Evolutionary conservation across 2,797 vertebrate genomes (phyloP), one percentile per base, ranked within the genome.

Genomic region (Siniperca scherzeri): DNA sequence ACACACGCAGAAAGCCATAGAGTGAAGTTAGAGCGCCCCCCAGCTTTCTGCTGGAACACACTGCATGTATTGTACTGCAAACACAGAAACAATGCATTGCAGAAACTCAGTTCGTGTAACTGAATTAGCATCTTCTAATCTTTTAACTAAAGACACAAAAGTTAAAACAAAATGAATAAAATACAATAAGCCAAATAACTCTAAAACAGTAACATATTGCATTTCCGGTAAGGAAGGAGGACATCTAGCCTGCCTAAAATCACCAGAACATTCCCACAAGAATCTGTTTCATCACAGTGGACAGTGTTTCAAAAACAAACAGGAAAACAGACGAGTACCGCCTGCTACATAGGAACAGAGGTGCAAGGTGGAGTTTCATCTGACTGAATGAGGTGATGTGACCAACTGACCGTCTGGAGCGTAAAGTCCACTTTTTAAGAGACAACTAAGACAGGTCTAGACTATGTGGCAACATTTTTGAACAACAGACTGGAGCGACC

Each of bases 1-100:
- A 64, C 62, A 76, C 0, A 77, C 64, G 62, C 7, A 79, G 1
- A 80, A 52, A 81, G 66, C 25, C 53, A 53, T 4, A 86, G 75
- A 86, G 82, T 94, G 94, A 92, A 91, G 90, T 94, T 87, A 93
- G 91, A 95, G 94, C 93, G 86, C 93, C 95, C 93, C 92, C 94
- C 87, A 92, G 92, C 94, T 89, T 90, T 87, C 77, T 78, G 44
- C 16, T 38, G 21, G 42, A 81, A 83, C 57, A 82, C 50, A 90
- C 59, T 82, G 65, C 87, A 80, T 81, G 22, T 27, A 67, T 50
- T 79, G 40, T 70, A 70, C 48, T 70, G 74, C n/a, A 76, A 66
- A 81, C 8, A 16, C 8, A 74, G 27, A 40, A 69, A 55, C 27
- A 72, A 69, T 59, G 53, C n/a, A 73, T 57, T 83, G 72, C 25